phyloP scores from a whole-genome alignment of 2,113 vertebrate species.

The Salvelinus alpinus region DNA sequence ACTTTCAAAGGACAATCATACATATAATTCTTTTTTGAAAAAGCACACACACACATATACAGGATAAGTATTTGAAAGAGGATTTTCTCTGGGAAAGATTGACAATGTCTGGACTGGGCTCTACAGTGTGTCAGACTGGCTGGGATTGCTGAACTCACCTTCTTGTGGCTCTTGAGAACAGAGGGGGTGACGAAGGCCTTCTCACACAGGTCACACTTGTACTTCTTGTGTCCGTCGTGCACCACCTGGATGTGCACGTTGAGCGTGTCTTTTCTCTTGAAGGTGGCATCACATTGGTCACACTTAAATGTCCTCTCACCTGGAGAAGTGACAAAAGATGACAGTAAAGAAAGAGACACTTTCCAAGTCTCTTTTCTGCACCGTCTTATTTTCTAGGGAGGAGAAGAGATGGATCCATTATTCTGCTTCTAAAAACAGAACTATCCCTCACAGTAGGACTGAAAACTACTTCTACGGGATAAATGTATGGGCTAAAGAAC shows the following conservation, averaged over 20 bases:
- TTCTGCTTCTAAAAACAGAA: slow-evolving; percentile 40
- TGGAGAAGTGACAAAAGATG: slow-evolving; percentile 48
- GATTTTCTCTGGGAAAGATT: no score
- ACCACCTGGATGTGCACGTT: slow-evolving; percentile 98
- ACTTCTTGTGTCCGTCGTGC: slow-evolving; percentile 97
- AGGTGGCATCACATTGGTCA: slow-evolving; percentile 95
- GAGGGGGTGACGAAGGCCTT: slow-evolving; percentile 98
- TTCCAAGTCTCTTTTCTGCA: not conserved
- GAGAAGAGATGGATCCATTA: slow-evolving; percentile 29
- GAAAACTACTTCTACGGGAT: slow-evolving; percentile 51
- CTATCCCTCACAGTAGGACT: slow-evolving; percentile 57
- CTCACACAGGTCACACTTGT: slow-evolving; percentile 96
- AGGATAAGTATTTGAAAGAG: no score
- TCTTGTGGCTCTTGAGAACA: slow-evolving; percentile 97
- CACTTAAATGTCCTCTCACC: slow-evolving; percentile 98
- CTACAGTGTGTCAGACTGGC: not conserved
- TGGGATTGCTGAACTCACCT: slow-evolving; percentile 71
- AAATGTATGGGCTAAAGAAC: slow-evolving; percentile 47
- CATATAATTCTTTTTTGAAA: no score
- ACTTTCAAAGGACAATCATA: no score
- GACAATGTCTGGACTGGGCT: no score
- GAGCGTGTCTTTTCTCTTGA: slow-evolving; percentile 97
- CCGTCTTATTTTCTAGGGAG: not conserved
- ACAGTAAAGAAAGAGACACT: not conserved
- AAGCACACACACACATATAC: no score